These are phyloP conservation scores for Baryphthengus martii DNA, from an alignment of 2,113 vertebrate genomes.

Conservation along the genomic window DNA sequence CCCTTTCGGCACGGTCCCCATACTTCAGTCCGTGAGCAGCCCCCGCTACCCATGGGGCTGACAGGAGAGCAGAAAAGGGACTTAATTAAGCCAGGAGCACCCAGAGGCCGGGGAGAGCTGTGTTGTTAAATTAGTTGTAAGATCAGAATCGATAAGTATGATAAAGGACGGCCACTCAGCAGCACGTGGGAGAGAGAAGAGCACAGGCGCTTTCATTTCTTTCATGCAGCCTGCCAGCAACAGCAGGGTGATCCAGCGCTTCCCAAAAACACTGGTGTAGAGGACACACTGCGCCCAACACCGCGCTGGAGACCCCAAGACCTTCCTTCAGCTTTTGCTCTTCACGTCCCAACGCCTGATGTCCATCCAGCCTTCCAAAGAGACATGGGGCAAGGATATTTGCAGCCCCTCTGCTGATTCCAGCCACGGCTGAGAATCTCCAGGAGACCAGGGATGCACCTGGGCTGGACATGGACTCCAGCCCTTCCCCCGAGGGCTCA, in stretches of 20 bases:
- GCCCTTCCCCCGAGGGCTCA: rapidly evolving
- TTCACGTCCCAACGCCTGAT: rapidly evolving
- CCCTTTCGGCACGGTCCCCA: rapidly evolving
- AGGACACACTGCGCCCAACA: rapidly evolving
- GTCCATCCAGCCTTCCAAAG: neutral
- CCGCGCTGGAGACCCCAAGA: rapidly evolving
- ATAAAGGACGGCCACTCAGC: neutral
- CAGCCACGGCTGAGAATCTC: neutral
- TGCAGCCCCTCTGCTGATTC: neutral
- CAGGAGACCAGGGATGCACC: neutral
- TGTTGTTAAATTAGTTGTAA: neutral
- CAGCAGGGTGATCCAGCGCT: rapidly evolving
- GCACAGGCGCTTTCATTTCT: neutral
- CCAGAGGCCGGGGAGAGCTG: neutral
- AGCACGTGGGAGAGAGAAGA: neutral
- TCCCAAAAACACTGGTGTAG: rapidly evolving
- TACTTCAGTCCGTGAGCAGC: neutral
- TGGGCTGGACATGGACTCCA: neutral
- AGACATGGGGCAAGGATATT: neutral
- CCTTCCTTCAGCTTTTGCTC: neutral
- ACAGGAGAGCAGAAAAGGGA: neutral
- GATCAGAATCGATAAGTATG: neutral
- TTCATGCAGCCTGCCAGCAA: rapidly evolving
- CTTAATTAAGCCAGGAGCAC: conserved; percentile 13
- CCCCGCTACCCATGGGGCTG: neutral